Conservation (phyloP, 2,888 invertebrate genomes). For the Seira sanloemensis region DNA sequence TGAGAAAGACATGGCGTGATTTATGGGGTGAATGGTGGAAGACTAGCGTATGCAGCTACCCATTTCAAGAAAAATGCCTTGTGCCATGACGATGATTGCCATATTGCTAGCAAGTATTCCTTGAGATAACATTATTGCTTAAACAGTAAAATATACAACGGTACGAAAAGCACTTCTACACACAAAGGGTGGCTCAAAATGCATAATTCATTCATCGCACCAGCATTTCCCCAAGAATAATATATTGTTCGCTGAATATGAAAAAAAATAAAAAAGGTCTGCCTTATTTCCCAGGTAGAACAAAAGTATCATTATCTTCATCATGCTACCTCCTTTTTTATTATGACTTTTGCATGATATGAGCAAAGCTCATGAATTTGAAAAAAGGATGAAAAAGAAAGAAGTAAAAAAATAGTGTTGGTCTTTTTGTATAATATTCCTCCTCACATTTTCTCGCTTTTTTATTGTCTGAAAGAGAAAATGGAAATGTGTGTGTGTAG, state of each 20-base stretch:
- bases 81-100: background rate
- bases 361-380: constrained; percentile 47
- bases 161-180: background rate
- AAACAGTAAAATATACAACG: background rate
- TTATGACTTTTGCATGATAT: constrained; percentile 13
- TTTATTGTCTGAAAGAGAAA: no score
- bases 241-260: background rate
- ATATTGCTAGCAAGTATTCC: background rate
- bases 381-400: constrained; percentile 26
- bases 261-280: background rate
- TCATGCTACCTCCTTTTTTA: background rate
- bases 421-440: constrained; percentile 53
- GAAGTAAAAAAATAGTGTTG: background rate
- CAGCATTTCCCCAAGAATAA: background rate
- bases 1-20: background rate
- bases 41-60: background rate
- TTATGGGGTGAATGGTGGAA: background rate
- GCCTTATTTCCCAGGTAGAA: constrained; percentile 15
- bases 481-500: no score
- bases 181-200: background rate
- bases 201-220: constrained; percentile 40
- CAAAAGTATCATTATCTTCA: constrained; percentile 14
- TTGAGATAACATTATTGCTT: background rate
- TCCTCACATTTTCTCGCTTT: constrained; percentile 19
- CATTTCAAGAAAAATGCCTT: constrained; percentile 4